A percentile compares a stretch with the other conserved stretches of the same genome.
phyloP scores from a whole-genome alignment of 2,888 invertebrate genomes.

The Biston stratarius region DNA sequence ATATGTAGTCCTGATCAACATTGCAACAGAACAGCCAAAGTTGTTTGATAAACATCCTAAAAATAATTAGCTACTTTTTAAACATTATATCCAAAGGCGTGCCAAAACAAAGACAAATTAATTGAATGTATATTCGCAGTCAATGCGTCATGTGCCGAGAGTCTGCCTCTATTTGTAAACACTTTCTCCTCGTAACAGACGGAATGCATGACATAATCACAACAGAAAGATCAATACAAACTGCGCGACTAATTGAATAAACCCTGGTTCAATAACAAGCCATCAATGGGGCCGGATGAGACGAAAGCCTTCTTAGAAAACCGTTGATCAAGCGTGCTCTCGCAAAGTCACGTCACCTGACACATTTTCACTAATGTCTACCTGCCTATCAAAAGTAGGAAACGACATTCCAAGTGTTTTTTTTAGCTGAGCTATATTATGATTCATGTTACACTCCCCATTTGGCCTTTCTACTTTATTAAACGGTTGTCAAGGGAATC shows the following conservation, averaged over 20 bases:
- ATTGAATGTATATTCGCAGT: not conserved
- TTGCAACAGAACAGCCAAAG: too few relatives aligned
- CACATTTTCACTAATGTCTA: slow-evolving; percentile 2
- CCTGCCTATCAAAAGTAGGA: not conserved
- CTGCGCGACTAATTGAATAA: slow-evolving; percentile 42
- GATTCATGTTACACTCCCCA: slow-evolving; percentile 28
- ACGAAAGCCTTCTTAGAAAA: slow-evolving; percentile 28
- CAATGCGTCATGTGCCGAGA: slow-evolving; percentile 12
- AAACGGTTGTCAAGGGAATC: slow-evolving; percentile 21
- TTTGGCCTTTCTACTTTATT: slow-evolving; percentile 27
- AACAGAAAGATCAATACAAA: slow-evolving; percentile 26
- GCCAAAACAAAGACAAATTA: not conserved
- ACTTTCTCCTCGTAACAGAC: slow-evolving; percentile 19
- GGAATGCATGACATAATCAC: slow-evolving; percentile 28
- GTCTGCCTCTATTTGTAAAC: slow-evolving; percentile 25
- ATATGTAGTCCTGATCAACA: too few relatives aligned
- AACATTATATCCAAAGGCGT: not conserved
- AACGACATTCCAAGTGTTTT: slow-evolving; percentile 13
- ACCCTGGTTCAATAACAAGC: slow-evolving; percentile 47
- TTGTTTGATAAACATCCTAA: too few relatives aligned
- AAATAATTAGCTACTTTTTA: not conserved
- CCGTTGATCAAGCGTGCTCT: slow-evolving; percentile 15
- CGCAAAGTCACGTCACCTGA: slow-evolving; percentile 15
- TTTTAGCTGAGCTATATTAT: slow-evolving; percentile 15
- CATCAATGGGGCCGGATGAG: slow-evolving; percentile 10